Evolutionary conservation across 2,797 vertebrate species (phyloP), one percentile per base, ranked within the genome.

Genomic region (Syngnathus rostellatus): DNA sequence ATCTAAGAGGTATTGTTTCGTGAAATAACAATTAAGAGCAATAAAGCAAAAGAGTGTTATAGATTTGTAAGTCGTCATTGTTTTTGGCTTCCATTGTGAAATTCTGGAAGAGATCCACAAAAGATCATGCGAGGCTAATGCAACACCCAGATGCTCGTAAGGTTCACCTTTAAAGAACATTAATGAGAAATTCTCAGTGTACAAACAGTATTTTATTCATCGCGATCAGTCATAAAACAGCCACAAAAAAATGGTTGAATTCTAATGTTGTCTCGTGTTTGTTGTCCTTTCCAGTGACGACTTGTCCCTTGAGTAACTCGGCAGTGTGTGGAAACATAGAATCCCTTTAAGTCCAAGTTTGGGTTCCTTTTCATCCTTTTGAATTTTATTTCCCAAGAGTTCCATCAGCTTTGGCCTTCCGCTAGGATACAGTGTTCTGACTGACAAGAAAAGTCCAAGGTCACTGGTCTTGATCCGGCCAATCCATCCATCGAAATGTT

Each of bases 361-460:
- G 72, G 58, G 71, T 66, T 69, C 62, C 62, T 71, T 66, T 55
- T 61, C 31, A 57, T 64, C 68, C 67, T 55, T 73, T 69, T 69
- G 67, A 69, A 69, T 63, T 41, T 48, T 62, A 1, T 70, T 64
- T 73, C 70, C 77, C 79, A 79, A 61, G 57, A 69, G 64, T 73
- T 72, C 46, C 51, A 62, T 68, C 65, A 39, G 59, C 71, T 84
- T 83, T 82, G 81, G 77, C 69, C 66, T 75, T 83, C 69, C 74
- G 73, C 67, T 65, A 48, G 6, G 5, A 63, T 70, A 71, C 76
- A 77, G 67, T 68, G 76, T 65, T 23, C 72, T 37, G 55, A 57
- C 67, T 8, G 62, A 80, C 65, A 68, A 72, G 66, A 76, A 31
- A 77, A 53, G 58, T 64, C 62, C 0, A 1, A 67, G 63, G 46